These are phyloP conservation scores for Chionomys nivalis DNA, from an alignment of 2,113 vertebrate species.

Conservation along the genomic window DNA sequence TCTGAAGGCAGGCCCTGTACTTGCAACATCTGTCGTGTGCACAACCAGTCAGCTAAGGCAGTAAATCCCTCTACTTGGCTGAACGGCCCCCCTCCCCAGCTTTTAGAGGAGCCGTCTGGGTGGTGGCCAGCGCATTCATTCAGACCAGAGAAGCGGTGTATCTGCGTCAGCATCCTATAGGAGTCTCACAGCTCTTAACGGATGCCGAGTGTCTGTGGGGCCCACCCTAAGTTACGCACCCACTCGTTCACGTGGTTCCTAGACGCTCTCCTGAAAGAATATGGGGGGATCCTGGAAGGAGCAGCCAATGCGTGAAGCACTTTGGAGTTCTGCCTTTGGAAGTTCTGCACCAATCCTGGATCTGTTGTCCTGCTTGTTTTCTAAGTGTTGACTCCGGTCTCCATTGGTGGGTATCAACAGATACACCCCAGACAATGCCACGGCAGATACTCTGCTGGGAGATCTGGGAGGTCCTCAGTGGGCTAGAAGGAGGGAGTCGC, in stretches of 20 bases:
- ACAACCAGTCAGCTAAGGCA: background rate
- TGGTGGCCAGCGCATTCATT: accelerated
- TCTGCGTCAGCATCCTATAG: accelerated
- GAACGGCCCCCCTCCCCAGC: accelerated
- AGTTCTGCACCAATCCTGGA: background rate
- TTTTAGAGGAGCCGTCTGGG: accelerated
- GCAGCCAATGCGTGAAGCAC: background rate
- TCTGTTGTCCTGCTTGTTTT: background rate
- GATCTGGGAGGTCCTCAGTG: background rate
- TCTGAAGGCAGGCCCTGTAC: slow-evolving; percentile 1
- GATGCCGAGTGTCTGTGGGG: background rate
- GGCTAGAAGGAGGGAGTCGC: background rate
- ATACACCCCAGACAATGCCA: too few relatives aligned
- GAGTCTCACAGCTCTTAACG: background rate
- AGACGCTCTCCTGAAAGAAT: accelerated
- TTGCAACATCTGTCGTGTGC: background rate
- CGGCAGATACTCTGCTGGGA: background rate
- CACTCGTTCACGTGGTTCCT: background rate
- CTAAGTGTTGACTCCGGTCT: background rate
- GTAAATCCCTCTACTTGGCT: accelerated
- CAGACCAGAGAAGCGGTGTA: background rate
- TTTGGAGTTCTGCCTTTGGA: background rate
- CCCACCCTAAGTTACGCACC: background rate
- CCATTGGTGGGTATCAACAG: accelerated
- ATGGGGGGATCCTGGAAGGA: background rate